Evolutionary conservation across 2,797 vertebrate genomes (phyloP).

Genomic region (Linurgus olivaceus): DNA sequence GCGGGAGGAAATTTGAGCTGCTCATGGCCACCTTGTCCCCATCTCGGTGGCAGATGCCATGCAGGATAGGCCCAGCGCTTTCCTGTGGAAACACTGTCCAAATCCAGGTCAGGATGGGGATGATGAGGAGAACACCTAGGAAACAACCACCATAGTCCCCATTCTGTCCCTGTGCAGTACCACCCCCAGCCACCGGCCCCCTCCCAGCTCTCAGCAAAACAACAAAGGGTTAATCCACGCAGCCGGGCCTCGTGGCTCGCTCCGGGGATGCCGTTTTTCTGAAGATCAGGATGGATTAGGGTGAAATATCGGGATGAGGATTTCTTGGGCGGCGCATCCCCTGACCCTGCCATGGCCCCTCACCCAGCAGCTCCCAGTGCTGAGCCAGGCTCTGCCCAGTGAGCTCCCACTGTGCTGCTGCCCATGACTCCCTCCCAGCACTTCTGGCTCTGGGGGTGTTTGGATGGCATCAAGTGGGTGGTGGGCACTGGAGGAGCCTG

Average conservation of each 20-base stretch:
- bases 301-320: conserved; percentile 2
- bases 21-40: background rate
- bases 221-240: conserved; percentile 1
- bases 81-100: background rate
- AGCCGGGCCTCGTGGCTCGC: background rate
- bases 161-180: fast-evolving
- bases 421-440: fast-evolving
- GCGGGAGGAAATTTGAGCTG: background rate
- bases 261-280: conserved; percentile 35
- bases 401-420: background rate
- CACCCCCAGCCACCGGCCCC: background rate
- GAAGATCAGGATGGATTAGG: conserved; percentile 45
- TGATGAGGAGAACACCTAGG: fast-evolving
- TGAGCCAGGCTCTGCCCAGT: fast-evolving
- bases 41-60: fast-evolving
- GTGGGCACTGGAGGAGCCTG: background rate
- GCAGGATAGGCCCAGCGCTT: background rate
- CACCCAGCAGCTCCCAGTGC: fast-evolving
- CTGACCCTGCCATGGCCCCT: background rate
- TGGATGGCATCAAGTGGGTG: background rate
- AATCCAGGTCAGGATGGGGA: background rate
- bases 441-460: fast-evolving
- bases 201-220: background rate
- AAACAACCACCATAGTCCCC: fast-evolving
- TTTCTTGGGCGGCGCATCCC: background rate